Base-by-base conservation (phyloP, 2,113 vertebrate genomes). In the Syngnathoides biaculeatus region DNA sequence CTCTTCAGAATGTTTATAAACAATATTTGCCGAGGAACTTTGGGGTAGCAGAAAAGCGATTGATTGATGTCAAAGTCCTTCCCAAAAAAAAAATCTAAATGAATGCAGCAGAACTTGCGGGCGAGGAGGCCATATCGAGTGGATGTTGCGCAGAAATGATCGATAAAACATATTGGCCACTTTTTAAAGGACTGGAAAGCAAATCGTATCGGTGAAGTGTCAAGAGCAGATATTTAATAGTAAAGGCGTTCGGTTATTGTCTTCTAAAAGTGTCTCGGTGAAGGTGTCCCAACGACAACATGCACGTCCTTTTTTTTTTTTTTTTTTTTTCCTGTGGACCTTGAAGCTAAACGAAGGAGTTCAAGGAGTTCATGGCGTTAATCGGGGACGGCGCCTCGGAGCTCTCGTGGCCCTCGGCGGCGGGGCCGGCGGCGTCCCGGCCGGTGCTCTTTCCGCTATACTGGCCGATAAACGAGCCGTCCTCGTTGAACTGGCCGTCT, bases 401-500 rank as follows among this genome's bases (percentile, higher is more conserved):
- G 89, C 95, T 98, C 89, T 97, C 95, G 9, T 94, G 95, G 79
- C 95, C 94, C 92, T 95, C 95, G 26, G 55, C 55, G 52, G 22
- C 22, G 52, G 9, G n/a, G n/a, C n/a, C 24, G 1, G 91, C 93
- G 4, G 92, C 93, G 83, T 96, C 95, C 90, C 95, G 95, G 89
- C 95, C 74, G 78, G 38, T 93, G 83, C 95, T 97, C 92, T 94
- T 97, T 63, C 96, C 96, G 69, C 96, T 99, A 81, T 99, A 98
- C 78, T 99, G 95, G 86, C 97, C 97, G 77, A 99, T 99, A 91
- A 99, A 99, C 27, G 97, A 98, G 83, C 97, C 97, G 71, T 99
- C 97, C 89, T 99, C 96, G 88, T 98, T 99, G 94, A 99, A 99
- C 86, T 98, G 96, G 73, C 95, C 95, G 42, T 99, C 98, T 82